A percentile compares a stretch with the other conserved stretches of the same genome.
Conservation (phyloP, 1,140 invertebrate genomes). For the Bursaphelenchus mucronatus region DNA sequence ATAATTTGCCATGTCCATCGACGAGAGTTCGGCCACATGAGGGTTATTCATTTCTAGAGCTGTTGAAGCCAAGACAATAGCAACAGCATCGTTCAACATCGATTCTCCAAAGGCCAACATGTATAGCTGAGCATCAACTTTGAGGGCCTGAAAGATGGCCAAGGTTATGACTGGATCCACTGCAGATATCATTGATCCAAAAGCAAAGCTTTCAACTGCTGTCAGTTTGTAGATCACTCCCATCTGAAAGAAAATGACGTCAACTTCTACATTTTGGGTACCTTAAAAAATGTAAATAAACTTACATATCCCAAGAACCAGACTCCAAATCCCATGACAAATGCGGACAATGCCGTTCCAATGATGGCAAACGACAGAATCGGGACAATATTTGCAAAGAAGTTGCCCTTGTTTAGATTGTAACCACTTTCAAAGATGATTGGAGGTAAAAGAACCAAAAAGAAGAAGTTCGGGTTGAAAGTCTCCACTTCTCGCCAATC, state of each 20-base stretch:
- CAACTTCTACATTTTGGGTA: constrained; percentile 62
- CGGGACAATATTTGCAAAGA: constrained; percentile 90
- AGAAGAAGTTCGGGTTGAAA: constrained; percentile 82
- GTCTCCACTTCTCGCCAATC: constrained; percentile 52
- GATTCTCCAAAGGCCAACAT: constrained; percentile 97
- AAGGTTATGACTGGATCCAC: constrained; percentile 83
- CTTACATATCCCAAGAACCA: constrained; percentile 79
- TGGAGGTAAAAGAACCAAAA: constrained; percentile 92
- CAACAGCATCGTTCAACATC: constrained; percentile 95
- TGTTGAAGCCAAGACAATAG: constrained; percentile 73
- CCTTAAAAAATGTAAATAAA: constrained; percentile 22
- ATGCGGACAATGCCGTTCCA: constrained; percentile 86
- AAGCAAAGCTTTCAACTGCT: constrained; percentile 91
- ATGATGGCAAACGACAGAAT: constrained; percentile 92
- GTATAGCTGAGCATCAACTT: constrained; percentile 97
- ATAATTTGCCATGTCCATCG: constrained; percentile 76
- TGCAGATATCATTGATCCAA: constrained; percentile 92
- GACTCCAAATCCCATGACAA: constrained; percentile 85
- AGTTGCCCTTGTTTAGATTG: constrained; percentile 90
- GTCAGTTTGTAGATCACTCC: constrained; percentile 78
- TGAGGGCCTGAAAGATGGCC: constrained; percentile 85
- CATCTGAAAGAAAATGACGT: constrained; percentile 62
- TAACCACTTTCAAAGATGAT: constrained; percentile 99
- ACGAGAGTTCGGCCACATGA: constrained; percentile 68
- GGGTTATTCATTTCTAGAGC: constrained; percentile 65